phyloP scores from a whole-genome alignment of 1,140 invertebrate species.

The Palaemon carinicauda region DNA sequence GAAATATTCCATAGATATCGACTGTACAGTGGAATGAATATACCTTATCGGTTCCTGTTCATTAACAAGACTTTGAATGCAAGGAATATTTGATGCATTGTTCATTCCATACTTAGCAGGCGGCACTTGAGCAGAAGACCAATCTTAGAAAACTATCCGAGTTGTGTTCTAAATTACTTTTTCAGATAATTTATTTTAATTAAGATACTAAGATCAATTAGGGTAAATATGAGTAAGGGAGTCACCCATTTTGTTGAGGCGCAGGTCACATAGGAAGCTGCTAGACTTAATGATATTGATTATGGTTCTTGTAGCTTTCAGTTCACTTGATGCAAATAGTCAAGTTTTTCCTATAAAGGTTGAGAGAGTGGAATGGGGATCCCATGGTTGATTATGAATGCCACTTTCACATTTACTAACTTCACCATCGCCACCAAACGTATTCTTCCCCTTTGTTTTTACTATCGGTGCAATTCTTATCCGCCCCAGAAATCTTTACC shows the following conservation, averaged over 20 bases:
- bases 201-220: slow-evolving; percentile 23
- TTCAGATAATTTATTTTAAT: slow-evolving; percentile 22
- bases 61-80: background rate
- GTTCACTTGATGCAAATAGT: slow-evolving; percentile 40
- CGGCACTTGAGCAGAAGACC: slow-evolving; percentile 36
- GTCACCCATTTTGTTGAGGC: slow-evolving; percentile 56
- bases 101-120: background rate
- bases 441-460: background rate
- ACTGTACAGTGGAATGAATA: background rate
- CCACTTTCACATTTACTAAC: slow-evolving; percentile 46
- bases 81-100: slow-evolving; percentile 41
- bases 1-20: background rate
- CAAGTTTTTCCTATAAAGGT: slow-evolving; percentile 26
- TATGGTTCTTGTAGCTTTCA: slow-evolving; percentile 45
- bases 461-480: no score
- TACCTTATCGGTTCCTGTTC: background rate
- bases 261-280: slow-evolving; percentile 57
- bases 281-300: slow-evolving; percentile 37
- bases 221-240: slow-evolving; percentile 40
- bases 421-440: background rate
- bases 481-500: background rate
- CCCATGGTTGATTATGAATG: slow-evolving; percentile 45
- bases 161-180: slow-evolving; percentile 49
- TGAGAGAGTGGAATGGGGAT: slow-evolving; percentile 52
- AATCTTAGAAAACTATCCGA: slow-evolving; percentile 45